Evolutionary conservation across 2,797 vertebrate genomes (phyloP).

Genomic region (Glossophaga mutica): DNA sequence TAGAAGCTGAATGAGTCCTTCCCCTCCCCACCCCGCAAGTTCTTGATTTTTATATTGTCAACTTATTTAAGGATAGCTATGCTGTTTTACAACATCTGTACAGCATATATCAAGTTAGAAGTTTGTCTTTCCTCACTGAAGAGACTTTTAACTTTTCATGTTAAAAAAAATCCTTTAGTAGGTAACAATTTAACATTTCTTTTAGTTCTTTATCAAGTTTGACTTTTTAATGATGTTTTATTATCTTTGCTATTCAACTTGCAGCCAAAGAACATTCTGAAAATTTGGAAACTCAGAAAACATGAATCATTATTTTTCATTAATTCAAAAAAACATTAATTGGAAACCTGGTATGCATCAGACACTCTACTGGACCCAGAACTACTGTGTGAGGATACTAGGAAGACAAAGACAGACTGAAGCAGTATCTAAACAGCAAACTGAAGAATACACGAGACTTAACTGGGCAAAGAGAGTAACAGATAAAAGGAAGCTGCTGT

Average conservation of each 20-base stretch:
- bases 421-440: neutral
- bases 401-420: neutral
- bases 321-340: neutral
- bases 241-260: constrained; percentile 1
- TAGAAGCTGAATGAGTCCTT: neutral
- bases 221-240: neutral
- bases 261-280: neutral
- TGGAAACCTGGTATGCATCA: neutral
- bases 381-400: neutral
- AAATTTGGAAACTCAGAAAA: neutral
- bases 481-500: neutral
- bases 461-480: neutral
- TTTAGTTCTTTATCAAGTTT: neutral
- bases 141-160: neutral
- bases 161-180: neutral
- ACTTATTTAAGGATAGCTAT: neutral
- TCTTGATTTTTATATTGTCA: neutral
- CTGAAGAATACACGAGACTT: neutral
- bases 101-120: neutral
- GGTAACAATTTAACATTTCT: neutral
- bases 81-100: neutral
- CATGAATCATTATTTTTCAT: neutral
- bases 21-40: neutral
- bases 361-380: neutral
- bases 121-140: neutral